Evolutionary conservation across 2,113 vertebrate species (phyloP).

Genomic region (Nerophis lumbriciformis): DNA sequence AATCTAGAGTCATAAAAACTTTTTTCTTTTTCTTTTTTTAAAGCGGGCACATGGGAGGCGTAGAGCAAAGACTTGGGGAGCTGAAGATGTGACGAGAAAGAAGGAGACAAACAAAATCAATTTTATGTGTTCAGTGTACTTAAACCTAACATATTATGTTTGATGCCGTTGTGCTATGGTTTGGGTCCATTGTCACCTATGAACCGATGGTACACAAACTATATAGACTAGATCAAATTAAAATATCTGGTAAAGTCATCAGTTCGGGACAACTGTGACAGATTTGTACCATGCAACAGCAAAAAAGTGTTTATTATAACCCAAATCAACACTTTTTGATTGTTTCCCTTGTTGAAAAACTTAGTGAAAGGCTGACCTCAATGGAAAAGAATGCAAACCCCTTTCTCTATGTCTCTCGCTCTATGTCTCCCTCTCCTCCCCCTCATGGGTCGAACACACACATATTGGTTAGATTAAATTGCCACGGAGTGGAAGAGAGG

Average conservation of each 20-base stretch:
- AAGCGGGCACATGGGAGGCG: constrained; percentile 17
- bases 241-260: constrained; percentile 36
- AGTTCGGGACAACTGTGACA: not conserved
- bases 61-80: constrained; percentile 5
- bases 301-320: not conserved
- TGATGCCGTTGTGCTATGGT: no score
- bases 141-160: not conserved
- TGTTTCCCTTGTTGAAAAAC: constrained; percentile 21
- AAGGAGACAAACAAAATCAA: not conserved
- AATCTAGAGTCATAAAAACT: not conserved
- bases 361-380: constrained; percentile 55
- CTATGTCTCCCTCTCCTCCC: constrained; percentile 36
- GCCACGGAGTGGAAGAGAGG: constrained; percentile 39
- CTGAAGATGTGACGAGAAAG: not conserved
- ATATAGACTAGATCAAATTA: no score
- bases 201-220: no score
- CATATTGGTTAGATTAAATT: constrained; percentile 63
- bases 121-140: not conserved
- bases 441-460: constrained; percentile 48
- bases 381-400: constrained; percentile 60
- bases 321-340: not conserved
- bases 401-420: constrained; percentile 17
- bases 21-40: not conserved
- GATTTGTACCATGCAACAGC: not conserved
- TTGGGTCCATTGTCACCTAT: no score